phyloP scores from a whole-genome alignment of 2,113 vertebrate species.

The Cinclus cinclus region DNA sequence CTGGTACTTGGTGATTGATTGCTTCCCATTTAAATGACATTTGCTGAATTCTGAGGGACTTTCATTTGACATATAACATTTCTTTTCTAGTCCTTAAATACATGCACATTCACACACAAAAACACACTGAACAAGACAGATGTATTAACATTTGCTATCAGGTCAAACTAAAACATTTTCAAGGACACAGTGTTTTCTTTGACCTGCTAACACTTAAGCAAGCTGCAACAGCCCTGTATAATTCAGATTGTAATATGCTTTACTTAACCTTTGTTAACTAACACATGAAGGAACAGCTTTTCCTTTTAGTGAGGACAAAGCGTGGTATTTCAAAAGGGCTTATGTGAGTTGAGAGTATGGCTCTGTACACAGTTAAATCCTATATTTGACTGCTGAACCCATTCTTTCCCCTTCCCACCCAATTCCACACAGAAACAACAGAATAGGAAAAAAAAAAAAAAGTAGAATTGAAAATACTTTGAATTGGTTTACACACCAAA shows the following conservation, averaged over 20 bases:
- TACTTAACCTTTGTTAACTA: constrained; percentile 61
- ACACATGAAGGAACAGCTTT: constrained; percentile 50
- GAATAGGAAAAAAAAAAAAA: neutral
- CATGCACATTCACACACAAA: constrained; percentile 33
- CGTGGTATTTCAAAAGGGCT: constrained; percentile 46
- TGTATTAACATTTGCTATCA: constrained; percentile 35
- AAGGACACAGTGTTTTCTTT: constrained; percentile 24
- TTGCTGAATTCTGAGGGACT: constrained; percentile 24
- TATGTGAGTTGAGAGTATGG: constrained; percentile 9
- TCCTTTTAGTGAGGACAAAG: constrained; percentile 49
- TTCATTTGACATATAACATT: neutral
- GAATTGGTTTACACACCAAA: neutral
- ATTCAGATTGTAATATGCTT: constrained; percentile 55
- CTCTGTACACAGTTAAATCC: constrained; percentile 25
- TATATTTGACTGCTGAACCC: neutral
- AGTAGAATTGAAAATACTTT: neutral
- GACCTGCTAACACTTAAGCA: constrained; percentile 48
- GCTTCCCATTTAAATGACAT: neutral
- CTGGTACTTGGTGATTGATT: neutral
- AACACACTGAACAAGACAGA: neutral
- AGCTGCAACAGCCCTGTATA: constrained; percentile 20
- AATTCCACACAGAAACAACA: neutral
- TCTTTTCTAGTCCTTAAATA: constrained; percentile 40
- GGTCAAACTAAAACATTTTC: constrained; percentile 39
- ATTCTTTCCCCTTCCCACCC: neutral